A percentile compares a stretch with the other conserved stretches of the same genome.
Conservation (phyloP, 1,140 invertebrate species). For the Orius insidiosus region DNA sequence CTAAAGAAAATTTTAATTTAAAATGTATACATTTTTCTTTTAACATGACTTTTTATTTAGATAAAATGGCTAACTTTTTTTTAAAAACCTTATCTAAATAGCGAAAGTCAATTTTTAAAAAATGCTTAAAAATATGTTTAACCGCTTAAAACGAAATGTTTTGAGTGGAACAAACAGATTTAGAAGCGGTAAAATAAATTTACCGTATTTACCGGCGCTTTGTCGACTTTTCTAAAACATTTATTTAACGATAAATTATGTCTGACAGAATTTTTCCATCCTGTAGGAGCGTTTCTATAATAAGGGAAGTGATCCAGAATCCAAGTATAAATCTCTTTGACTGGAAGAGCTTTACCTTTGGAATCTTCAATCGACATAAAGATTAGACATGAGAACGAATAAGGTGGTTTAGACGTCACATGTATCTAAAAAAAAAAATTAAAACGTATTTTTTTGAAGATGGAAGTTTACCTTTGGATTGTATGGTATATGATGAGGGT, state of each 20-base stretch:
- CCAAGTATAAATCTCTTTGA: constrained; percentile 97
- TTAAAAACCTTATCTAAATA: too few relatives aligned
- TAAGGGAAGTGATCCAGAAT: constrained; percentile 93
- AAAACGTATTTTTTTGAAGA: neutral
- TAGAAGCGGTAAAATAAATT: too few relatives aligned
- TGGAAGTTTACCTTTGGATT: constrained; percentile 31
- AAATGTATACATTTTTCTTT: too few relatives aligned
- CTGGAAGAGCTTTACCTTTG: constrained; percentile 68
- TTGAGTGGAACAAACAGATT: too few relatives aligned
- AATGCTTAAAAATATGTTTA: too few relatives aligned
- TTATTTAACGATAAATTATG: constrained; percentile 93
- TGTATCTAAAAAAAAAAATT: constrained; percentile 38
- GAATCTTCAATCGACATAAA: constrained; percentile 96
- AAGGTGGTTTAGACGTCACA: constrained; percentile 77
- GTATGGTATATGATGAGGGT: constrained; percentile 54
- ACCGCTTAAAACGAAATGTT: too few relatives aligned
- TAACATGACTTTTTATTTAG: too few relatives aligned
- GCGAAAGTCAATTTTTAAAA: too few relatives aligned
- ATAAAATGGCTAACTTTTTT: too few relatives aligned
- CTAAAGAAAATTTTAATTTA: constrained; percentile 24
- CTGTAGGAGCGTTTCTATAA: constrained; percentile 86
- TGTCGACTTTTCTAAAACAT: constrained; percentile 92
- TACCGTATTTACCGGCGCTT: constrained; percentile 48
- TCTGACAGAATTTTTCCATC: constrained; percentile 94
- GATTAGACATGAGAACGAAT: constrained; percentile 88